Evolutionary conservation across 2,113 vertebrate genomes (phyloP), one percentile per base, ranked within the genome.

Genomic region (Emberiza fucata): DNA sequence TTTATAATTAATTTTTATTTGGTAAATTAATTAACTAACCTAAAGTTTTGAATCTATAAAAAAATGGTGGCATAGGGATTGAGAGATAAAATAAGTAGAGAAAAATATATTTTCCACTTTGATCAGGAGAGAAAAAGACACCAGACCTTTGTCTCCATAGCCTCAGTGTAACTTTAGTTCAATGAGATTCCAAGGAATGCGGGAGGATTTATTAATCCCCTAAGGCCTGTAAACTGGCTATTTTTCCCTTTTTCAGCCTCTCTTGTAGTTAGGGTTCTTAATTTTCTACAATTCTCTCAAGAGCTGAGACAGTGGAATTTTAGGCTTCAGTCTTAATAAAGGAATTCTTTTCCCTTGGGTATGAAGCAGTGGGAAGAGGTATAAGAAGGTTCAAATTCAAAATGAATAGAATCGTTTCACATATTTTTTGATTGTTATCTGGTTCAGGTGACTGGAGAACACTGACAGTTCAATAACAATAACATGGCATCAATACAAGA

Each of bases 101-200:
- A 17, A 79, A 90, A 92, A 95, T 37, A 51, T 39, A 56, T 80
- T 73, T 95, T 96, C 92, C 79, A 70, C 96, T 98, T 98, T 97
- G 90, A 97, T 94, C 82, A 64, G 95, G 87, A 97, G 97, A 95
- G 90, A 81, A 92, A 92, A 78, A 88, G 81, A 84, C 78, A 75
- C 77, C 95, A 95, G 90, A 97, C 63, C 59, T 97, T 95, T 97
- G 95, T 95, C 89, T 97, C 84, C 61, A 71, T 82, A 51, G 96
- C 70, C 71, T 95, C 89, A 92, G 88, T 96, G 86, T 95, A 98
- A 98, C 93, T 97, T 94, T 76, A 98, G 96, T 95, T 98, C 96
- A 97, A 95, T 97, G 85, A 64, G 93, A 98, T 98, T 98, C 97
- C 94, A 98, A 97, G 95, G 97, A 98, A 95, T 95, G 96, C 59